These are phyloP conservation scores for Elephas maximus DNA, from an alignment of 2,113 vertebrate species.

Conservation along the genomic window DNA sequence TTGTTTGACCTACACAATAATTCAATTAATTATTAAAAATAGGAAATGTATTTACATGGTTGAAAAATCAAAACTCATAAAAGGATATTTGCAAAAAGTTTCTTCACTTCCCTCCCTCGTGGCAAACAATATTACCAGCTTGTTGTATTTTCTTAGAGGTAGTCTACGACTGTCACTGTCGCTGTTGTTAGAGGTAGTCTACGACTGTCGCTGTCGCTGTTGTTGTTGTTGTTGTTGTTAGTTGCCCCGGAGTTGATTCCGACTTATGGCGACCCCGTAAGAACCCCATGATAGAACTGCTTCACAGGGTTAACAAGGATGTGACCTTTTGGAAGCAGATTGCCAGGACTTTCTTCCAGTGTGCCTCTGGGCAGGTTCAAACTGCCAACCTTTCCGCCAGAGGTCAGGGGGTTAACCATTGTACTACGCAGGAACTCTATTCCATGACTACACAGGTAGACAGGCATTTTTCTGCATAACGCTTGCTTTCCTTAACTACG, in stretches of 20 bases:
- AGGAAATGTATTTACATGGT: background rate
- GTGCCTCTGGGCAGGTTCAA: background rate
- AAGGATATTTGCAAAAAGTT: background rate
- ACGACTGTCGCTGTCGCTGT: background rate
- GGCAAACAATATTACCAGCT: background rate
- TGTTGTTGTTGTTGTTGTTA: background rate
- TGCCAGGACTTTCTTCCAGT: too few relatives aligned
- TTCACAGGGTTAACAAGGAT: background rate
- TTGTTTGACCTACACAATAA: background rate
- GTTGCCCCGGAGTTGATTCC: background rate
- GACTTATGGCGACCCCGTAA: background rate
- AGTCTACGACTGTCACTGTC: too few relatives aligned
- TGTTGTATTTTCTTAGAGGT: background rate
- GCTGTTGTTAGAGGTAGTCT: too few relatives aligned
- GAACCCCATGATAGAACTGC: background rate
- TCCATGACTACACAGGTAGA: background rate
- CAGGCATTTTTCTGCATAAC: too few relatives aligned
- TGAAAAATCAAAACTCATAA: slow-evolving; percentile 16
- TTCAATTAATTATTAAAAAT: slow-evolving; percentile 22
- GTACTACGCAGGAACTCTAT: background rate
- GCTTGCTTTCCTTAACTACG: background rate
- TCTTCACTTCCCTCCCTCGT: background rate
- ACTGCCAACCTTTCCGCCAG: background rate
- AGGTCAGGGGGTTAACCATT: background rate
- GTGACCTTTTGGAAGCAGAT: background rate